Evolutionary conservation across 2,797 vertebrate genomes (phyloP).

Genomic region (Myripristis jacobus): DNA sequence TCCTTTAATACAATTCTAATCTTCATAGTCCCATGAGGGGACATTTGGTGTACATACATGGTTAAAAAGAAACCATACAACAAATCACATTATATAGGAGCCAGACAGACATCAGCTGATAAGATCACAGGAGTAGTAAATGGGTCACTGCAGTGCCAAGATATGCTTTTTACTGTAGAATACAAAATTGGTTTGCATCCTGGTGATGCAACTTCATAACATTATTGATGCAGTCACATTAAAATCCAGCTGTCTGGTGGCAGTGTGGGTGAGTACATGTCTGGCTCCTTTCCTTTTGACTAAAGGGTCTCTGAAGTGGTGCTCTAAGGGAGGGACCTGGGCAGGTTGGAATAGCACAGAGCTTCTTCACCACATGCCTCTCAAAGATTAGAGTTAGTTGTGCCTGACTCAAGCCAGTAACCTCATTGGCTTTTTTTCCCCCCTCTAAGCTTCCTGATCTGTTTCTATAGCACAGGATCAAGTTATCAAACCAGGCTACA

Average conservation of each 20-base stretch:
- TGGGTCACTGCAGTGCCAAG: too few relatives aligned
- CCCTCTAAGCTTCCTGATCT: too few relatives aligned
- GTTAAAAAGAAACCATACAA: background rate
- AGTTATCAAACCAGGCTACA: too few relatives aligned
- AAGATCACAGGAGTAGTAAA: conserved; percentile 12
- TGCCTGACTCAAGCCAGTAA: too few relatives aligned
- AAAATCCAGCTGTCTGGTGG: conserved; percentile 7
- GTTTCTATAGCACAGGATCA: too few relatives aligned
- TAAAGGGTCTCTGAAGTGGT: background rate
- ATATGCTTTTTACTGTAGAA: background rate
- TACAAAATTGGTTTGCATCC: conserved; percentile 6
- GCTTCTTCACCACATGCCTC: too few relatives aligned
- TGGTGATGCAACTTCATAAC: conserved; percentile 6
- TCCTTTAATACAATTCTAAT: conserved; percentile 29
- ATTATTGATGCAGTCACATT: background rate
- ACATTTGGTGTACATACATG: conserved; percentile 16
- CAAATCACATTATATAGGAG: background rate
- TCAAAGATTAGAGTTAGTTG: too few relatives aligned
- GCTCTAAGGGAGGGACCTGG: too few relatives aligned
- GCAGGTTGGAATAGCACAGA: too few relatives aligned
- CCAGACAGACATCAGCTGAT: conserved; percentile 5
- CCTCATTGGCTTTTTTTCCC: too few relatives aligned
- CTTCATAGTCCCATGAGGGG: conserved; percentile 38
- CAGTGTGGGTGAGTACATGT: background rate
- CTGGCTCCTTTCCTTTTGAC: background rate